Base-by-base conservation (phyloP, 2,113 vertebrate species). In the Sapayoa aenigma region DNA sequence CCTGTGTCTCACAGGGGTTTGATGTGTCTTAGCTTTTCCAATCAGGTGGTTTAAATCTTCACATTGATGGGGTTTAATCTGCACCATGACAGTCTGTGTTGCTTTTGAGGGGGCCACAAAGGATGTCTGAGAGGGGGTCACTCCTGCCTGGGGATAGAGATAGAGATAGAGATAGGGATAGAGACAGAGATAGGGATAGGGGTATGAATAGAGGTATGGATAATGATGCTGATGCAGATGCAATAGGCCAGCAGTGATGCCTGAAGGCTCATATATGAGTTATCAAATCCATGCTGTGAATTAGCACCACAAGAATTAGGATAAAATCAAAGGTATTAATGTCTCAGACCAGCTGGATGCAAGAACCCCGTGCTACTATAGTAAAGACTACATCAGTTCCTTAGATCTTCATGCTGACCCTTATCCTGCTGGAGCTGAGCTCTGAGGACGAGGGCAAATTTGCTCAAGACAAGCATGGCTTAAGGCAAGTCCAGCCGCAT, bases 351-450 rank as follows among this genome's bases (percentile, higher is more conserved):
- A 42, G 30, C 6, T 79, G 23, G 7, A 6, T 67, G 3, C 39
- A 83, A 65, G 41, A 59, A 12, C 35, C 8, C 23, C 8, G 16
- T 77, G 37, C 14, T 22, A 41, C 11, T 21, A 21, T 13, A 7
- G 4, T 59, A 71, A 88, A 66, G 59, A 66, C 19, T 11, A 15
- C 28, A 56, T 53, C n/a, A 87, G 5, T 5, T 49, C 24, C 33
- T 91, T 47, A 66, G 11, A 46, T 6, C 37, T 83, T 19, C 13
- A 12, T 0, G 0, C 11, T 1, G 4, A 30, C 37, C 12, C 13
- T 88, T 14, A 6, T 25, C 24, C 37, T 82, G 10, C 35, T 42
- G 31, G 21, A 67, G 19, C n/a, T 35, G 46, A 86, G 22, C 17
- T 66, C 59, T 46, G 37, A 53, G 27, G 28, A 13, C 2, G 2